phyloP scores from a whole-genome alignment of 2,888 invertebrate genomes.

The Rhodophaea formosa region DNA sequence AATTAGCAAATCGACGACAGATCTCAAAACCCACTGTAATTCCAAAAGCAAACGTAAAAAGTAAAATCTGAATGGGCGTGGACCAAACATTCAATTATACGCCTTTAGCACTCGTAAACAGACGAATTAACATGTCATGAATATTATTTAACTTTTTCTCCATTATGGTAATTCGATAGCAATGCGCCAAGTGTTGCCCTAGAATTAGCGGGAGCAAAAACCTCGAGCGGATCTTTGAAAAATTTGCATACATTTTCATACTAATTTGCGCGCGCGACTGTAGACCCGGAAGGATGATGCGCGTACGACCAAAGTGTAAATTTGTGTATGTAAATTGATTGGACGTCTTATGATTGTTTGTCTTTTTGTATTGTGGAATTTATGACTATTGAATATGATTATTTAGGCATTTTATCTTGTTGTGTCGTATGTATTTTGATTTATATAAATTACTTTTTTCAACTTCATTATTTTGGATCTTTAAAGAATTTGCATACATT shows the following conservation, averaged over 20 bases:
- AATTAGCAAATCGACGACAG: neutral
- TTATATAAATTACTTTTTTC: neutral
- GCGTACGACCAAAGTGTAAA: constrained; percentile 30
- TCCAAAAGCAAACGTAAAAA: constrained; percentile 40
- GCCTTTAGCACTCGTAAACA: constrained; percentile 66
- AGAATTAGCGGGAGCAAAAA: constrained; percentile 67
- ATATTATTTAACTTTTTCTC: constrained; percentile 75
- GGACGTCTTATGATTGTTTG: neutral
- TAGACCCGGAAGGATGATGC: constrained; percentile 48
- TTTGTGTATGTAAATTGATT: constrained; percentile 2
- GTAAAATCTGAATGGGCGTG: constrained; percentile 37
- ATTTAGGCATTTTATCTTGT: neutral
- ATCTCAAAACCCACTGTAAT: constrained; percentile 22
- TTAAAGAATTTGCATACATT: constrained; percentile 69
- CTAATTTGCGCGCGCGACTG: constrained; percentile 49
- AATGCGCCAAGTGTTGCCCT: constrained; percentile 56
- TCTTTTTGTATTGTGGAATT: constrained; percentile 3
- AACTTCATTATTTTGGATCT: constrained; percentile 42
- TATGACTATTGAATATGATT: neutral
- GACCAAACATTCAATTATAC: constrained; percentile 63
- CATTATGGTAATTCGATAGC: constrained; percentile 61
- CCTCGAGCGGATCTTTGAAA: constrained; percentile 58
- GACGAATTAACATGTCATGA: constrained; percentile 75
- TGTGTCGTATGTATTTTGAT: neutral
- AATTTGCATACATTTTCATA: constrained; percentile 72